Evolutionary conservation across 2,113 vertebrate species (phyloP), one percentile per base, ranked within the genome.

Genomic region (Taxidea taxus): DNA sequence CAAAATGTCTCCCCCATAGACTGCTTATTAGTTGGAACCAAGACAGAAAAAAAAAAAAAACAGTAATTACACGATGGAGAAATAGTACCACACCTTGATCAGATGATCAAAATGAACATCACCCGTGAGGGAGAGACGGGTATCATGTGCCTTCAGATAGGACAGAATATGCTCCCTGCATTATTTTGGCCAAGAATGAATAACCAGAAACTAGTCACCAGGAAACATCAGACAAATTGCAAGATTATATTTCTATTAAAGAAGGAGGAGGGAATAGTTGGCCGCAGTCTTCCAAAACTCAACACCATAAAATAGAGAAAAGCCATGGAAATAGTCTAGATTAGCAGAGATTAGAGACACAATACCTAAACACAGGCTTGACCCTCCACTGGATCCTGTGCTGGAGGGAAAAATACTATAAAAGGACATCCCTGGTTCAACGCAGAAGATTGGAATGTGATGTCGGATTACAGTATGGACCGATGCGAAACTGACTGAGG

Each of bases 161-260:
- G 47, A 66, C 29, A 21, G 16, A 3, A 4, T 6, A 2, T 29
- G 23, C 7, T 68, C n/a, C n/a, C 6, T n/a, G 82, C 4, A 29
- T 15, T 37, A 29, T 95, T 87, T 70, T 56, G 64, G 42, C 70
- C 83, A 37, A 88, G 72, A 96, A 93, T 0, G 0, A 74, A 54
- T 25, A 85, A 60, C 27, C 77, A 64, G 64, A 82, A 82, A 64
- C 39, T 3, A 42, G 62, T 54, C 58, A 39, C 27, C 21, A 64
- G 80, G 74, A 94, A 51, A 51, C n/a, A 60, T n/a, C 51, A 91
- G 74, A 75, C 34, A 94, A 74, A 75, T n/a, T 75, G 23, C 68
- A 80, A 44, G 47, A 39, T 16, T 39, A n/a, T 16, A 12, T 49
- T 90, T 96, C 77, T 54, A 31, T 60, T 77, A 21, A 31, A 47